Base-by-base conservation (phyloP, 2,113 vertebrate species). In the Symphodus melops region DNA sequence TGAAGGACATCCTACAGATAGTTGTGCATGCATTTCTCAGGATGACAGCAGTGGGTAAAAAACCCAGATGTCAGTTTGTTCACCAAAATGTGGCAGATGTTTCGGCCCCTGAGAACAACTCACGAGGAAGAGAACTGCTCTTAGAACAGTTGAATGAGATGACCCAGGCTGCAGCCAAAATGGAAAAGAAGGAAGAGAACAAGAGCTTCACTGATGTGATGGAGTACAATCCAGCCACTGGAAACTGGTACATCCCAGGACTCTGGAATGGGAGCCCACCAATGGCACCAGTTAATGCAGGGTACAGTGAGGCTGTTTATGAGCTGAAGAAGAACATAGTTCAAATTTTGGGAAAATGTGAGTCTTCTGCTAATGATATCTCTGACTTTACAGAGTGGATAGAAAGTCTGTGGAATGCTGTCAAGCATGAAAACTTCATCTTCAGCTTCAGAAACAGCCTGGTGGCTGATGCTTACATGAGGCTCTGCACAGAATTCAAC, bases 1-100 rank as follows among this genome's bases (percentile, higher is more conserved):
- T 93, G 90, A 92, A 89, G 12, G 90, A 93, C 46, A 90, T 92
- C 75, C 72, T 92, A 12, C 89, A 93, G 59, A 92, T 77, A 72
- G 91, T 90, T 14, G 91, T 93, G 5, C 91, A 93, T 58, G 91
- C 91, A 13, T 92, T 93, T 28, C 71, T 92, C 79, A 87, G 90
- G 68, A 91, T 92, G 90, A 92, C 81, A 60, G 81, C 92, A 59
- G 89, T 90, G 0, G 95, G 94, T 8, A 94, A 94, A 46, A 89
- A 92, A 69, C 92, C 94, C 0, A 94, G 82, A 74, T 95, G 93
- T 74, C 89, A 91, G 61, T 95, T 96, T 68, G 92, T 96, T 1
- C 93, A 95, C 68, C 95, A 95, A 88, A 95, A 93, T 39, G 93
- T 95, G 21, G 90, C 89, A 0, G 95, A 93, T 42, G 76, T 88